Percentiles rank a stretch among this genome's conserved stretches.
Evolutionary conservation across 2,797 vertebrate genomes (phyloP).

Genomic region (Epinephelus awoara): DNA sequence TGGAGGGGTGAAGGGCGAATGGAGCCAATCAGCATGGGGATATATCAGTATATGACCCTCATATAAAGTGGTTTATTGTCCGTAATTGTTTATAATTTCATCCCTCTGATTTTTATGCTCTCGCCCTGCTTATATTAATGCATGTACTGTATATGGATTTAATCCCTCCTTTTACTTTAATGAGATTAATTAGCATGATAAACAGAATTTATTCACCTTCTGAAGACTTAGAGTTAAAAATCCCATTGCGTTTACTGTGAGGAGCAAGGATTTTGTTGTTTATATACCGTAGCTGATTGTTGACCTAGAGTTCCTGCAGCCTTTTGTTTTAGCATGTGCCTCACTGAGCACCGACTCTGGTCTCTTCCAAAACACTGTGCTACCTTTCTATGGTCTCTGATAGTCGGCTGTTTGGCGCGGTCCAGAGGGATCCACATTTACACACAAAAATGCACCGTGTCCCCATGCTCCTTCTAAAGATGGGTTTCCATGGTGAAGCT

Average conservation of each 20-base stretch:
- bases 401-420: constrained; percentile 23
- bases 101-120: background rate
- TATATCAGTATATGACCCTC: background rate
- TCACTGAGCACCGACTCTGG: background rate
- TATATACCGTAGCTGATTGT: background rate
- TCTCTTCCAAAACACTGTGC: constrained; percentile 25
- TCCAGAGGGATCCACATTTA: constrained; percentile 43
- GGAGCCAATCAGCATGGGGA: background rate
- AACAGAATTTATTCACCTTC: background rate
- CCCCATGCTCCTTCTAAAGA: constrained; percentile 50
- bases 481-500: constrained; percentile 79
- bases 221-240: background rate
- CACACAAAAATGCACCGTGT: constrained; percentile 47
- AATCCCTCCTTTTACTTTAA: background rate
- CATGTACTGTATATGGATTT: background rate
- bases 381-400: constrained; percentile 39
- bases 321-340: background rate
- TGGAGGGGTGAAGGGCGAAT: background rate
- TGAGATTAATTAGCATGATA: background rate
- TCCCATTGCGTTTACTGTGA: background rate
- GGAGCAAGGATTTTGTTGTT: background rate
- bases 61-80: constrained; percentile 5
- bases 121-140: background rate
- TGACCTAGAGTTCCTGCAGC: background rate
- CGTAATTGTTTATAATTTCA: constrained; percentile 12